Conservation (phyloP, 2,113 vertebrate species). For the Phalacrocorax brasilianus region DNA sequence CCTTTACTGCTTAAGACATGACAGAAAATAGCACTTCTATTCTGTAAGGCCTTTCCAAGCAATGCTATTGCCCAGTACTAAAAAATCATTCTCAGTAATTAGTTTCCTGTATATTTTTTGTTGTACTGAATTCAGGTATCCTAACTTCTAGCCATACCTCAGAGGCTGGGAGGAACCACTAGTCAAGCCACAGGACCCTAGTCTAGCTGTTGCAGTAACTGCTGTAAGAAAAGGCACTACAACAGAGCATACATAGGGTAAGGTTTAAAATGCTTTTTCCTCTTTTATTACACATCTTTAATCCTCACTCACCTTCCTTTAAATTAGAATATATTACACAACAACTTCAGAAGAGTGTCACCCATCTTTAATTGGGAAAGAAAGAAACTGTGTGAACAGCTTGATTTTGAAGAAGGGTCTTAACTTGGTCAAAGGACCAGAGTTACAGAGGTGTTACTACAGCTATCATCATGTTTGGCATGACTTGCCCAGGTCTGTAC, state of each 20-base stretch:
- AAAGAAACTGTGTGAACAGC: background rate
- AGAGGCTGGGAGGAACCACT: background rate
- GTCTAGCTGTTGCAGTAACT: background rate
- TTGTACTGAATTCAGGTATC: background rate
- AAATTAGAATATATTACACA: background rate
- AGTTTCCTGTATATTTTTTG: background rate
- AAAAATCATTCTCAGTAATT: background rate
- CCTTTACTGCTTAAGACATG: background rate
- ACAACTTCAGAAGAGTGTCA: background rate
- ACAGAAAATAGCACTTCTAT: background rate
- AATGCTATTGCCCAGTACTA: background rate
- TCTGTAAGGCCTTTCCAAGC: background rate
- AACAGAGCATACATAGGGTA: background rate
- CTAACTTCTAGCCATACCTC: background rate
- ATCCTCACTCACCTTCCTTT: background rate
- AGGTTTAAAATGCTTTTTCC: background rate
- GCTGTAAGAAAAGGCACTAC: background rate
- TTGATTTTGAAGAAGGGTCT: background rate
- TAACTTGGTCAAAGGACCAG: background rate
- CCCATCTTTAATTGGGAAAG: background rate
- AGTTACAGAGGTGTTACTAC: background rate
- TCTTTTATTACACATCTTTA: background rate
- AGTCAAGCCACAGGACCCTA: background rate
- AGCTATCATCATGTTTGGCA: background rate
- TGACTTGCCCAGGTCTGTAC: background rate